Percentiles rank a stretch among this genome's conserved stretches.
Evolutionary conservation across 2,113 vertebrate genomes (phyloP).

Genomic region (Ailuropoda melanoleuca): DNA sequence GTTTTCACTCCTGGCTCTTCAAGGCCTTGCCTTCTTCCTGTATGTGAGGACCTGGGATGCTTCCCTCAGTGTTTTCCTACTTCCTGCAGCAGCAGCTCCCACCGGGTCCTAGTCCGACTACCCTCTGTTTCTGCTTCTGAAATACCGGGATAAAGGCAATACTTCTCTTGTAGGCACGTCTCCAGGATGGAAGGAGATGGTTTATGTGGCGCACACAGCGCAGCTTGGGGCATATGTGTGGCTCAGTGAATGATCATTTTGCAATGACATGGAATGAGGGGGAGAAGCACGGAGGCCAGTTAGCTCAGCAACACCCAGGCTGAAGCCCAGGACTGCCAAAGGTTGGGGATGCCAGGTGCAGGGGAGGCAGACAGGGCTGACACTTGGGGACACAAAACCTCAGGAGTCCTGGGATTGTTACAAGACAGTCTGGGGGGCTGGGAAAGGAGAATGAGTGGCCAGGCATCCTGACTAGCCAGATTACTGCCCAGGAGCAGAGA

Average conservation of each 20-base stretch:
- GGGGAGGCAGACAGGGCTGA: neutral
- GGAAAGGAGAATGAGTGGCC: neutral
- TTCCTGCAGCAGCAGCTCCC: fast-evolving
- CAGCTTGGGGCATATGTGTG: too few relatives aligned
- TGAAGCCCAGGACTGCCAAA: too few relatives aligned
- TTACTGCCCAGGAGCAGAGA: neutral
- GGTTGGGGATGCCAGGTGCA: too few relatives aligned
- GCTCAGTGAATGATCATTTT: neutral
- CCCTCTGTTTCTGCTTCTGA: neutral
- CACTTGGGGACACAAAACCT: neutral
- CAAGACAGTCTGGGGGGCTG: neutral
- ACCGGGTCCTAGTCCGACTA: neutral
- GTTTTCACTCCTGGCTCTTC: neutral
- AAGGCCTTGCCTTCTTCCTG: neutral
- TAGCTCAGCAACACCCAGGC: neutral
- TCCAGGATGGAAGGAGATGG: neutral
- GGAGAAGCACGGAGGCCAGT: neutral
- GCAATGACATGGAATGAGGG: too few relatives aligned
- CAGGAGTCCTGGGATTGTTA: neutral
- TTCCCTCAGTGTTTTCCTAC: neutral
- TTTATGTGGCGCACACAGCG: neutral
- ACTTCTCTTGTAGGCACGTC: fast-evolving
- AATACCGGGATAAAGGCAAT: fast-evolving
- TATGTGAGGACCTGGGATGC: fast-evolving
- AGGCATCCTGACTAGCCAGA: neutral